Percentiles rank a stretch among this genome's conserved stretches.
Evolutionary conservation across 92 coral and sea anemone species (phyloP).

Genomic region (Umimayanthus chanpuru): DNA sequence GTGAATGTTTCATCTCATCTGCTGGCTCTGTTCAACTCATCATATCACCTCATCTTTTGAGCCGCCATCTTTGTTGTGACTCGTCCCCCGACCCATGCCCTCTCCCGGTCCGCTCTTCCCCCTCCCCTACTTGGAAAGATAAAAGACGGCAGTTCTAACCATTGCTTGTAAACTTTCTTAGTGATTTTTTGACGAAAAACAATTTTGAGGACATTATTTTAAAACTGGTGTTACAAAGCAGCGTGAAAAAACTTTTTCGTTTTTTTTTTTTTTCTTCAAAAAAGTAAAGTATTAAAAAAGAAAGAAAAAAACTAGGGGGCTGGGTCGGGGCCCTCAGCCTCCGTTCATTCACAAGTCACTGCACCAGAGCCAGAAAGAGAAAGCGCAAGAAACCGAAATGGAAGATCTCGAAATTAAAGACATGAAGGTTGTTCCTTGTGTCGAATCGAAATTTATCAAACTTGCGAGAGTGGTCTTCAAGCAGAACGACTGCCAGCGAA

Average conservation of each 20-base stretch:
- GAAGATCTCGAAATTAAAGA: slow-evolving; percentile 66
- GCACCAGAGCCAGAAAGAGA: too few relatives aligned
- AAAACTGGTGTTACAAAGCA: too few relatives aligned
- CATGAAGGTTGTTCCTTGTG: slow-evolving; percentile 91
- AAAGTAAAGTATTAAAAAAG: neutral
- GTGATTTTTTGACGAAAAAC: too few relatives aligned
- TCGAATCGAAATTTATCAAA: slow-evolving; percentile 76
- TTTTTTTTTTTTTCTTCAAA: too few relatives aligned
- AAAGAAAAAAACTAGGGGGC: neutral
- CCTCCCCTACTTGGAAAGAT: too few relatives aligned
- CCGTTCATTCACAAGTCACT: too few relatives aligned
- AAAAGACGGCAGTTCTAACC: too few relatives aligned
- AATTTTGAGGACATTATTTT: too few relatives aligned
- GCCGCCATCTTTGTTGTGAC: slow-evolving; percentile 35
- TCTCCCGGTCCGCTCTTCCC: neutral
- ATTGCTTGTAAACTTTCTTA: too few relatives aligned
- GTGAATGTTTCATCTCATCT: neutral
- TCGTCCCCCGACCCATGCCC: neutral
- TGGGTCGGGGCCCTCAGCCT: neutral
- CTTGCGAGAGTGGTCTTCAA: slow-evolving; percentile 88
- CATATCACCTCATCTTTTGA: neutral
- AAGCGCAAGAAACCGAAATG: slow-evolving; percentile 35
- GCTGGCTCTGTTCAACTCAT: neutral
- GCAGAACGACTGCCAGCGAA: slow-evolving; percentile 76
- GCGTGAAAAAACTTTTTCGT: neutral